phyloP scores from a whole-genome alignment of 2,888 invertebrate genomes.

The Melieria picta region DNA sequence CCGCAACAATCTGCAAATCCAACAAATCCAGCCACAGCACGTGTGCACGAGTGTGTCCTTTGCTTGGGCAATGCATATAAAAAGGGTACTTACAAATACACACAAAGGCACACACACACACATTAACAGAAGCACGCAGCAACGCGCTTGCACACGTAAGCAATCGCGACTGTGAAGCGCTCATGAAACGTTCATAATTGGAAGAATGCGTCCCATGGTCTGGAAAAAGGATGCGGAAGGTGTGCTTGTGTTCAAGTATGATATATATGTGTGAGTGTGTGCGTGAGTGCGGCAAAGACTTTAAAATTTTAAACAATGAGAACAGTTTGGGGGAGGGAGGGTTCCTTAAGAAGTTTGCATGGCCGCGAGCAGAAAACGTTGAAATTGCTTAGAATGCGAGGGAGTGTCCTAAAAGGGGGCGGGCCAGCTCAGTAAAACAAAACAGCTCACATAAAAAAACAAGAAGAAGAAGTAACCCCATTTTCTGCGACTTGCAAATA shows the following conservation, averaged over 20 bases:
- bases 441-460: too few species aligned
- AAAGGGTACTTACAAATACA: constrained; percentile 4
- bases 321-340: too few species aligned
- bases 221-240: too few species aligned
- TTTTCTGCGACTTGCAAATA: too few species aligned
- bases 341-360: too few species aligned
- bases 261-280: too few species aligned
- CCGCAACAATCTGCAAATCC: constrained; percentile 1
- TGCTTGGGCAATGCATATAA: constrained; percentile 1
- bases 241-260: too few species aligned
- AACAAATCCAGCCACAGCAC: background rate
- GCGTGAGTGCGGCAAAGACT: too few species aligned
- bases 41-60: background rate
- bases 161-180: background rate
- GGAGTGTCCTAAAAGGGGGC: constrained; percentile 27
- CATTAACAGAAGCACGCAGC: background rate
- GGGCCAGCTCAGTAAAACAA: background rate
- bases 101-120: background rate
- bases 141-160: background rate
- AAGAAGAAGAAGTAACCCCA: too few species aligned
- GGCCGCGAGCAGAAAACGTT: background rate
- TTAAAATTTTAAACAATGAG: too few species aligned
- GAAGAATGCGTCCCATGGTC: too few species aligned
- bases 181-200: background rate
- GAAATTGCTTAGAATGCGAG: background rate